These are phyloP conservation scores for Macroglossus sobrinus DNA, from an alignment of 2,113 vertebrate genomes.

Conservation along the genomic window DNA sequence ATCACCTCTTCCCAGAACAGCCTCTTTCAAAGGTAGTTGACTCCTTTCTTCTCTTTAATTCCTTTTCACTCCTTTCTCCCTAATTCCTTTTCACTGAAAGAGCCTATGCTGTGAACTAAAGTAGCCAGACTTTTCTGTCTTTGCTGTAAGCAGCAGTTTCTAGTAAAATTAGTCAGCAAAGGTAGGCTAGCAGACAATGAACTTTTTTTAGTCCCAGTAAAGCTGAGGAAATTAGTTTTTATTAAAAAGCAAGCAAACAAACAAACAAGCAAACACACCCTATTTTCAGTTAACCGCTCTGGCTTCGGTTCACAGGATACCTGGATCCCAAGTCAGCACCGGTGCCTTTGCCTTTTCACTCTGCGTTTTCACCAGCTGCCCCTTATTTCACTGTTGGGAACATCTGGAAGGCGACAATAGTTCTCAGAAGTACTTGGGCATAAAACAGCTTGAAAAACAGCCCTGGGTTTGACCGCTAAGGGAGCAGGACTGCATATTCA, in stretches of 20 bases:
- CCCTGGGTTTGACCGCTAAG: not conserved
- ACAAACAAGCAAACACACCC: too few species aligned
- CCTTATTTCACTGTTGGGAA: not conserved
- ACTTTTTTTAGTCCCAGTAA: not conserved
- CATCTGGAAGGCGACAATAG: not conserved
- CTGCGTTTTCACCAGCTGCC: not conserved
- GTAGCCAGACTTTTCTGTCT: conserved; percentile 20
- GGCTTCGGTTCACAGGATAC: not conserved
- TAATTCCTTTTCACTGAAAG: conserved; percentile 17
- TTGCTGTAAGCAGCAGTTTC: not conserved
- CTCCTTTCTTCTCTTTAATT: conserved; percentile 57
- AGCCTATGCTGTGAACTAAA: conserved; percentile 19
- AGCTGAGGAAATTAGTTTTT: not conserved
- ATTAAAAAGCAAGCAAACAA: not conserved
- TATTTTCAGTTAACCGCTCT: not conserved
- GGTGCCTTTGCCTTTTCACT: not conserved
- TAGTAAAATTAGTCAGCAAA: conserved; percentile 4
- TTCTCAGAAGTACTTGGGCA: not conserved
- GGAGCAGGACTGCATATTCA: not conserved
- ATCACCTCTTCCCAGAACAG: conserved; percentile 65
- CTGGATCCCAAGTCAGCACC: not conserved
- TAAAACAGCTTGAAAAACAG: not conserved
- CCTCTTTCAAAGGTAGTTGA: conserved; percentile 59
- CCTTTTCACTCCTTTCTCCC: conserved; percentile 42
- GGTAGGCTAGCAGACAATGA: not conserved